Percentiles rank a stretch among this genome's conserved stretches.
phyloP scores from a whole-genome alignment of 2,113 vertebrate genomes.

The Atlantisia rogersi region DNA sequence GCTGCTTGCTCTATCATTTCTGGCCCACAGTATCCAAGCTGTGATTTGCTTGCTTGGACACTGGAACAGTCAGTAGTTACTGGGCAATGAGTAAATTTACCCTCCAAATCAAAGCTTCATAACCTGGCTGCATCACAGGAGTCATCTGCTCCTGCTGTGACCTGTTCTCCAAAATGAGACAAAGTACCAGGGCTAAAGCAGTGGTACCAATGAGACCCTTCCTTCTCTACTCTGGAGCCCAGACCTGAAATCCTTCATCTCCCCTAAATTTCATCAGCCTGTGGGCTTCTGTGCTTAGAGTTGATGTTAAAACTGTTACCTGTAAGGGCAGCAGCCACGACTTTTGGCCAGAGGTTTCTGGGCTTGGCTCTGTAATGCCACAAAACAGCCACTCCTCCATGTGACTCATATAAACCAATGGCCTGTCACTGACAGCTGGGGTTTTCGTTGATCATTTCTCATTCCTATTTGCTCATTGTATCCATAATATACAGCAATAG shows the following conservation, averaged over 20 bases:
- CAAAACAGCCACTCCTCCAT: not conserved
- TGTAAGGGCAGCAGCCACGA: not conserved
- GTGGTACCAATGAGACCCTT: not conserved
- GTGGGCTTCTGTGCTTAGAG: not conserved
- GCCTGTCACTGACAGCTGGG: not conserved
- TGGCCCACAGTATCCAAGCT: not conserved
- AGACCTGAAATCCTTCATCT: not conserved
- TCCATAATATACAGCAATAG: not conserved
- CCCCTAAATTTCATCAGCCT: not conserved
- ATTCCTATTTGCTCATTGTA: not conserved
- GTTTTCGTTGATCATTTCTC: not conserved
- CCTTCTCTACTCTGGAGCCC: not conserved
- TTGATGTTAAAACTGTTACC: fast-evolving
- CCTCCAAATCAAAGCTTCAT: not conserved
- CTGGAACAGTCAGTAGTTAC: not conserved
- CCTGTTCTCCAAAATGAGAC: not conserved
- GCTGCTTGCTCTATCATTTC: not conserved
- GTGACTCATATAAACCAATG: not conserved
- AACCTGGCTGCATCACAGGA: not conserved
- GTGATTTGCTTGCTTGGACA: not conserved
- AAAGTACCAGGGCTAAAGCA: not conserved
- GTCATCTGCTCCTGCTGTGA: not conserved
- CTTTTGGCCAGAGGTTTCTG: not conserved
- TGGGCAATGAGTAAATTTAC: not conserved
- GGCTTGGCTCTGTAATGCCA: not conserved